Evolutionary conservation across 2,888 invertebrate genomes (phyloP), one percentile per base, ranked within the genome.

Genomic region (Cheilosia pagana): DNA sequence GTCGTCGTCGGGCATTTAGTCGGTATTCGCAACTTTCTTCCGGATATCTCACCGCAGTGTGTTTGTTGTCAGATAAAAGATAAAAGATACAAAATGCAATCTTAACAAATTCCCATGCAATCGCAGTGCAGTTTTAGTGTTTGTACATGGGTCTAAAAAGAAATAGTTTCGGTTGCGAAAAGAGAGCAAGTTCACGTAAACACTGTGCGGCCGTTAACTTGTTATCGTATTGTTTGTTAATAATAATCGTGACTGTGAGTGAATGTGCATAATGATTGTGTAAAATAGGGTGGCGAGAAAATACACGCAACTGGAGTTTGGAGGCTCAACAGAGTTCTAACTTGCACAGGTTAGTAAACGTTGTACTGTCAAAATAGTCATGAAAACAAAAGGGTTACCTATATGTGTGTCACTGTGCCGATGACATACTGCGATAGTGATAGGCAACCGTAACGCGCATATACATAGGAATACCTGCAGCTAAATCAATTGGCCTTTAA

Each of bases 1-100:
- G 35, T 35, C 35, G 35, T 12, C 35, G 35, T 35, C 1, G 12
- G 35, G 12, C 23, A 41, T n/a, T n/a, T 35, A 12, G 10, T 45
- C 43, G 16, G 7, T 74, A 23, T 45, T 72, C 57, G 55, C 63
- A 76, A 81, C 70, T 76, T 81, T 81, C 79, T 81, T 81, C 76
- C 76, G 70, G 63, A 55, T 53, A 45, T 53, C 28, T 52, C 41
- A 63, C 57, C 43, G 67, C 39, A 72, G 21, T 19, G 21, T 28
- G 28, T 28, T 2, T 62, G 21, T 50, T 48, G 41, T 65, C 23
- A 6, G 75, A 76, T 75, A 70, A 72, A 72, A 6, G 75, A 76
- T 75, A 70, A 72, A 72, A 77, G 70, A 70, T 63, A 21, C 39
- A 41, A 77, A 45, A 57, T 74, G 62, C 72, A 60, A 60, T 53